Percentiles rank a stretch among this genome's conserved stretches.
Conservation (phyloP, 2,888 invertebrate species). For the Oithona nana region DNA sequence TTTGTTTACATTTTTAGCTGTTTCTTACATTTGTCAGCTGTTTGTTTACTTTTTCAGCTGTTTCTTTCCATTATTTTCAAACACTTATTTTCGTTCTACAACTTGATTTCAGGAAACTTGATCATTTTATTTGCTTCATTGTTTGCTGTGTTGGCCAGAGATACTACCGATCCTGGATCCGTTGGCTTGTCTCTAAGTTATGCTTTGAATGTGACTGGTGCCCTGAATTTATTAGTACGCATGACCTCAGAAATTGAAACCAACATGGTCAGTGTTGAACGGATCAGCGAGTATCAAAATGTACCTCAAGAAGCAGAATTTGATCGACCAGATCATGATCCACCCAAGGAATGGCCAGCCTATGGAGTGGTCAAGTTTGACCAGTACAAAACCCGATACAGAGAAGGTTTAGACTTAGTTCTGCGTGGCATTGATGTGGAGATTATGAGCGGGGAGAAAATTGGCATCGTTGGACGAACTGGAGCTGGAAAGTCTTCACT, state of each 20-base stretch:
- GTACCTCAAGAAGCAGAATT: conserved; percentile 51
- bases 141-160: conserved; percentile 64
- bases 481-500: conserved; percentile 28
- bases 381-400: conserved; percentile 63
- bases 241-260: conserved; percentile 37
- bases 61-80: too few relatives aligned
- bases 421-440: conserved; percentile 45
- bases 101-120: too few relatives aligned
- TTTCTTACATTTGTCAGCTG: too few relatives aligned
- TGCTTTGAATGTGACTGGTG: conserved; percentile 37
- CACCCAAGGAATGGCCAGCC: conserved; percentile 56
- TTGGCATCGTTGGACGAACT: conserved; percentile 24
- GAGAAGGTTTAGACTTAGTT: conserved; percentile 66
- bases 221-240: conserved; percentile 35
- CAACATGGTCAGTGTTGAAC: conserved; percentile 36
- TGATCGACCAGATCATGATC: conserved; percentile 41
- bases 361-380: conserved; percentile 59
- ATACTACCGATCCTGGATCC: conserved; percentile 46
- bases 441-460: conserved; percentile 30
- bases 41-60: too few relatives aligned
- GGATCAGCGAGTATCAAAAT: conserved; percentile 44
- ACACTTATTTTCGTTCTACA: too few relatives aligned
- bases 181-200: conserved; percentile 30
- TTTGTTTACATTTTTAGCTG: too few relatives aligned
- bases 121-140: conserved; percentile 84